These are phyloP conservation scores for Hoplodrina blanda DNA, from an alignment of 2,888 invertebrate genomes.

Conservation along the genomic window DNA sequence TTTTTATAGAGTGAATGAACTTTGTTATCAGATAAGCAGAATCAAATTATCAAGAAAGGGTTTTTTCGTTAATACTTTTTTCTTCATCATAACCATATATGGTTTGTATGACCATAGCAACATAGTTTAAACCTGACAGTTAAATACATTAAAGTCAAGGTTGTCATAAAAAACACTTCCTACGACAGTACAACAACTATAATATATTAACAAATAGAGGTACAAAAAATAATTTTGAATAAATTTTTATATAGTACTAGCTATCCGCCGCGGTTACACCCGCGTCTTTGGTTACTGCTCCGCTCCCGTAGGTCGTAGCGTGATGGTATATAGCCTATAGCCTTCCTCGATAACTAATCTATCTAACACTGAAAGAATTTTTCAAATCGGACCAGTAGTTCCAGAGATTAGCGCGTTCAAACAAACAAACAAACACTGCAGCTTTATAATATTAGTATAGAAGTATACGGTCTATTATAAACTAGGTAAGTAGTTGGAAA, in stretches of 20 bases:
- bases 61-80: not conserved
- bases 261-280: too few relatives aligned
- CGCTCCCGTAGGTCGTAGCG: too few relatives aligned
- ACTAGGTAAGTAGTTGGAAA: too few relatives aligned
- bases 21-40: conserved; percentile 39
- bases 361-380: too few relatives aligned
- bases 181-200: conserved; percentile 11
- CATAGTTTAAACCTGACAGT: conserved; percentile 28
- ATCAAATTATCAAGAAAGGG: conserved; percentile 1
- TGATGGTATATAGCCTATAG: too few relatives aligned
- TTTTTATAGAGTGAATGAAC: conserved; percentile 42
- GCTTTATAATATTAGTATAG: too few relatives aligned
- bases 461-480: too few relatives aligned
- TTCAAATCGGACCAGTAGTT: too few relatives aligned
- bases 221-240: conserved; percentile 20
- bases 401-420: too few relatives aligned
- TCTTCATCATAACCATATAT: not conserved
- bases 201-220: not conserved
- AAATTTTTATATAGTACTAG: conserved; percentile 21
- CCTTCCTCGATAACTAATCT: too few relatives aligned
- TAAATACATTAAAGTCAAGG: conserved; percentile 44
- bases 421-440: too few relatives aligned
- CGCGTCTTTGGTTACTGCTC: too few relatives aligned
- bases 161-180: conserved; percentile 24
- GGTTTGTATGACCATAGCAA: conserved; percentile 24